Base-by-base conservation (phyloP, 2,113 vertebrate genomes). In the Sinocyclocheilus maitianheensis region DNA sequence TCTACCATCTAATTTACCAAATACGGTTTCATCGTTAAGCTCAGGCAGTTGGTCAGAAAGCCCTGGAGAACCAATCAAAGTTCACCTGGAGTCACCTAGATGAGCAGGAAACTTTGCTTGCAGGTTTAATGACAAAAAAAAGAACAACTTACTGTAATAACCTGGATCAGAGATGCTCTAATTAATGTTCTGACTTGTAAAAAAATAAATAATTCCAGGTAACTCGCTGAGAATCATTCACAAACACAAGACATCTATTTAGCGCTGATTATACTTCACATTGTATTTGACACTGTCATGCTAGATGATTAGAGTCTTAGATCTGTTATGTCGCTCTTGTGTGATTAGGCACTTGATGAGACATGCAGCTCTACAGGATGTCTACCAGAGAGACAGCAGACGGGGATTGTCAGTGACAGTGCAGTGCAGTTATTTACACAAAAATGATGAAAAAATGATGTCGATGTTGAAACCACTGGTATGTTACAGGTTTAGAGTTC, bases 281-380 rank as follows among this genome's bases (percentile, higher is more conserved):
- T 48, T 62, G 55, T 60, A 62, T 71, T 37, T 71, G 43, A 22
- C 81, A 20, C 4, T 51, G 26, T 71, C 46, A 37, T 51, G 63
- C 63, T 69, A 13, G 46, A 82, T 67, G 6, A 82, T 69, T 69
- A 53, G 37, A 80, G 55, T 62, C 9, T 79, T 18, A 60, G 80
- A 37, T 71, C 16, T 69, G 62, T 30, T 22, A 34, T 37, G 22
- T 37, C 5, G 10, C 74, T 65, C 63, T 24, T 72, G 30, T 80
- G 62, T 58, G 63, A 71, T 79, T 79, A 62, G 12, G 84, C 85
- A 13, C 48, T 83, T 51, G 79, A 88, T 81, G 87, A 86, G 22
- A 77, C 58, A 13, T 82, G 13, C 26, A 46, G 71, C 37, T 81
- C 77, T 22, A 65, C 26, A 37, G 58, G n/a, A 48, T 67, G 55